Evolutionary conservation across 1,140 invertebrate genomes (phyloP).

Genomic region (Ephestia elutella): DNA sequence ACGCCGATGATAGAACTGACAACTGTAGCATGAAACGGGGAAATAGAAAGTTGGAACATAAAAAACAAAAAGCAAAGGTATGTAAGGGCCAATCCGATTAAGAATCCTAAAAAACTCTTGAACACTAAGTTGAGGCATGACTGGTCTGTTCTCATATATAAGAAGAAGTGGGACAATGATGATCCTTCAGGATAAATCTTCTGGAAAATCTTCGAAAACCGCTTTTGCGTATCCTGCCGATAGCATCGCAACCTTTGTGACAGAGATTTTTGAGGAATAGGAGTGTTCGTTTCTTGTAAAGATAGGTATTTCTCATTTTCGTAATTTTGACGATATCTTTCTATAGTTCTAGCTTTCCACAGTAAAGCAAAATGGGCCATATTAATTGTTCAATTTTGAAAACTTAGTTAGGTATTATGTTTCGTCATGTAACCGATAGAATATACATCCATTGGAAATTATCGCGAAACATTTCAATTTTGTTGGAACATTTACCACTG

Average conservation of each 20-base stretch:
- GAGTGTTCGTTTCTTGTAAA: constrained; percentile 54
- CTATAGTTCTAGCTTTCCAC: constrained; percentile 66
- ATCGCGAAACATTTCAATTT: background rate
- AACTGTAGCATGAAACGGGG: constrained; percentile 69
- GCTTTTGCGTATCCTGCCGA: constrained; percentile 58
- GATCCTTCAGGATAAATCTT: constrained; percentile 54
- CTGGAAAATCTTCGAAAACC: constrained; percentile 42
- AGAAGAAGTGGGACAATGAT: constrained; percentile 56
- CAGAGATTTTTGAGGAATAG: constrained; percentile 53
- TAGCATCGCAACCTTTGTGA: constrained; percentile 59
- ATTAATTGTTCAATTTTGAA: constrained; percentile 14
- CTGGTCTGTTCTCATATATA: constrained; percentile 72
- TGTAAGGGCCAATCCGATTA: constrained; percentile 77
- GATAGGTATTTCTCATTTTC: constrained; percentile 73
- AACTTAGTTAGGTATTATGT: background rate
- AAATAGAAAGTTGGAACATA: constrained; percentile 78
- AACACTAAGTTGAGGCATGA: constrained; percentile 77
- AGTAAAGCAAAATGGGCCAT: constrained; percentile 55
- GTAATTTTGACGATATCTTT: constrained; percentile 59
- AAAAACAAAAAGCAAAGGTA: constrained; percentile 80
- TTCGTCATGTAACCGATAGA: background rate
- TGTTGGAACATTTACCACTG: background rate
- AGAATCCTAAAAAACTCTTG: constrained; percentile 77
- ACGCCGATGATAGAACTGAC: constrained; percentile 77
- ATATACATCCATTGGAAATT: background rate